phyloP scores from a whole-genome alignment of 2,888 invertebrate species.

The Erebia epiphron region DNA sequence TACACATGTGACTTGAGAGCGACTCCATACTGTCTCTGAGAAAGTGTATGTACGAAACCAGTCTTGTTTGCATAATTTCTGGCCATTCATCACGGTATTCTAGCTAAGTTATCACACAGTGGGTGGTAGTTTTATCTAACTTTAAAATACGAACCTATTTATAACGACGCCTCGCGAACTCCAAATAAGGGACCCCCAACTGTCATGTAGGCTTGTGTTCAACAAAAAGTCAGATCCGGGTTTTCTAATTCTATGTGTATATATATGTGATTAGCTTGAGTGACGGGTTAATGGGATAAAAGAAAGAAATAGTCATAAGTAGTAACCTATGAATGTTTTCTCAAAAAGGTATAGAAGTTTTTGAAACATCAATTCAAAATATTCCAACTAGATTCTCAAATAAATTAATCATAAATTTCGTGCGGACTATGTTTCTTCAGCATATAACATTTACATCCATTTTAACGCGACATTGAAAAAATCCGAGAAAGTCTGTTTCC shows the following conservation, averaged over 20 bases:
- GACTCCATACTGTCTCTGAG: constrained; percentile 77
- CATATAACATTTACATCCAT: no score
- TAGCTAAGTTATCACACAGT: constrained; percentile 59
- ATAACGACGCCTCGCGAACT: constrained; percentile 4
- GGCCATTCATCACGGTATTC: constrained; percentile 66
- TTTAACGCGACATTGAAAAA: no score
- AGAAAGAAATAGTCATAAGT: no score
- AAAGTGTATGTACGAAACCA: constrained; percentile 71
- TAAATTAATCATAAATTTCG: no score
- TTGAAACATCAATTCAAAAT: no score
- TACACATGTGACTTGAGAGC: constrained; percentile 36
- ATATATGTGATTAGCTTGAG: no score
- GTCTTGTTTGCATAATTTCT: constrained; percentile 70
- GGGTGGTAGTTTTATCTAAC: constrained; percentile 55
- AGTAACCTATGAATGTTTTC: no score
- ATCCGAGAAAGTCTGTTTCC: no score
- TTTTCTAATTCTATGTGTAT: constrained; percentile 3
- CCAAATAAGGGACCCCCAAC: constrained; percentile 13
- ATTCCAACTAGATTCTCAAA: background rate
- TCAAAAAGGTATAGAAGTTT: no score
- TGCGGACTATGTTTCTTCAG: background rate
- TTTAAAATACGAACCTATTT: constrained; percentile 51
- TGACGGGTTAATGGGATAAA: no score
- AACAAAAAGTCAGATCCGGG: constrained; percentile 15
- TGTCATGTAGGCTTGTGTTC: constrained; percentile 6